A percentile compares a stretch with the other conserved stretches of the same genome.
These are phyloP conservation scores for Sinocyclocheilus grahami DNA, from an alignment of 2,113 vertebrate species.

Conservation along the genomic window DNA sequence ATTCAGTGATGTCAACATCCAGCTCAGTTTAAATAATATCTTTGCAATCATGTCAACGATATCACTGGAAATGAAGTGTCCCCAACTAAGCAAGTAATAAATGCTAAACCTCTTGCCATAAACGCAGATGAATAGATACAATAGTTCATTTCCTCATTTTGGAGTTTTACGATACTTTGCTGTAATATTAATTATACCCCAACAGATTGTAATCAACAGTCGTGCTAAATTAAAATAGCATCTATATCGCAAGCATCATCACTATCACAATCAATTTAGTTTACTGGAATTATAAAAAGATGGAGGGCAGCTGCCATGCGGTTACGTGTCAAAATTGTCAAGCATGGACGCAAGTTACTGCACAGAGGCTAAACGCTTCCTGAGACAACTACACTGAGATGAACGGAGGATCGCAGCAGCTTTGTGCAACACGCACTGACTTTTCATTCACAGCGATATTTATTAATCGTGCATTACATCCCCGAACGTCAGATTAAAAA, in stretches of 20 bases:
- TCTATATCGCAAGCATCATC: not conserved
- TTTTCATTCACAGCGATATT: not conserved
- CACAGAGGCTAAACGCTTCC: conserved; percentile 28
- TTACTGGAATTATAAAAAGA: not conserved
- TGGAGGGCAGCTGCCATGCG: conserved; percentile 26
- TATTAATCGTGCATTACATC: not conserved
- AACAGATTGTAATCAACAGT: not conserved
- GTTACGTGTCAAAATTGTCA: conserved; percentile 38
- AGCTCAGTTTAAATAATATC: no score
- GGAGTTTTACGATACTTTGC: not conserved
- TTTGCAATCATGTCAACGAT: no score
- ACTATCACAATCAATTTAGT: not conserved
- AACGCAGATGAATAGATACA: not conserved
- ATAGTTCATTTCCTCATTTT: not conserved
- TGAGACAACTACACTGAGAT: not conserved
- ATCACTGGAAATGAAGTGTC: no score
- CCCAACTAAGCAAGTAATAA: not conserved
- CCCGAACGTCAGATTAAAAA: not conserved
- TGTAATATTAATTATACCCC: not conserved
- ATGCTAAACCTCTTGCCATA: not conserved
- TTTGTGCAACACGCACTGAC: not conserved
- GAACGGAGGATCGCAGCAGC: not conserved
- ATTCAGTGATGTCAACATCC: no score
- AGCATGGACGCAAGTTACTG: not conserved
- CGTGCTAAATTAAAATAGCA: not conserved